These are phyloP conservation scores for Protomyctophum bolini DNA, from an alignment of 2,113 vertebrate species.

Conservation along the genomic window DNA sequence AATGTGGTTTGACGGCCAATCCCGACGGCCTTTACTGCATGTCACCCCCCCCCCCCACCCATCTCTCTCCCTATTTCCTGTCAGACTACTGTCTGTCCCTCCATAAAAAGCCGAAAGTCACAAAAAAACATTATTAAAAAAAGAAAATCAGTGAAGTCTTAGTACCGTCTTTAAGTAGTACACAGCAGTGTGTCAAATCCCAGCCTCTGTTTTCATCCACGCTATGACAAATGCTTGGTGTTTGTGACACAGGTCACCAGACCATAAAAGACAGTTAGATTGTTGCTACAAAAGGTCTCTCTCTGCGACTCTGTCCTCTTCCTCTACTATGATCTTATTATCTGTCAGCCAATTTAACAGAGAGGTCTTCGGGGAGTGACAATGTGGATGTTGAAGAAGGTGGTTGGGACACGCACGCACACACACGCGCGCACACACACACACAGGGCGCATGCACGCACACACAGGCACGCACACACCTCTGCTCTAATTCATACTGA, in stretches of 20 bases:
- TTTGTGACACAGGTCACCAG: constrained; percentile 41
- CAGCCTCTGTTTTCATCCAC: not conserved
- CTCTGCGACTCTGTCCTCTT: constrained; percentile 59
- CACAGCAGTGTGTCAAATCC: not conserved
- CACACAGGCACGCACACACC: constrained; percentile 42
- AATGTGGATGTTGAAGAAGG: constrained; percentile 60
- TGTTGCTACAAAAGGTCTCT: constrained; percentile 65
- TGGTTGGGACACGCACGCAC: constrained; percentile 29
- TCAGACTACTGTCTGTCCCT: too few relatives aligned
- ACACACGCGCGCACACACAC: not conserved
- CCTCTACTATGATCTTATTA: constrained; percentile 75
- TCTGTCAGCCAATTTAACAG: constrained; percentile 78
- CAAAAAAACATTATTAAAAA: too few relatives aligned
- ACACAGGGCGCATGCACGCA: not conserved
- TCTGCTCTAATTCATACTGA: constrained; percentile 74
- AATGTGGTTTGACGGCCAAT: too few relatives aligned
- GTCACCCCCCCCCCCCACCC: too few relatives aligned
- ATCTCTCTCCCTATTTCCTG: too few relatives aligned
- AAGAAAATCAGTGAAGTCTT: too few relatives aligned
- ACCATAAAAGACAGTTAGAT: constrained; percentile 50
- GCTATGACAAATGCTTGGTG: not conserved
- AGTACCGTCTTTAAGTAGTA: too few relatives aligned
- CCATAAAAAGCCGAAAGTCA: too few relatives aligned
- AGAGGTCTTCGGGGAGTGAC: constrained; percentile 77
- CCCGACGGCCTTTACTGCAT: too few relatives aligned